Conservation (phyloP, 2,888 invertebrate genomes). For the Cosmia pyralina region DNA sequence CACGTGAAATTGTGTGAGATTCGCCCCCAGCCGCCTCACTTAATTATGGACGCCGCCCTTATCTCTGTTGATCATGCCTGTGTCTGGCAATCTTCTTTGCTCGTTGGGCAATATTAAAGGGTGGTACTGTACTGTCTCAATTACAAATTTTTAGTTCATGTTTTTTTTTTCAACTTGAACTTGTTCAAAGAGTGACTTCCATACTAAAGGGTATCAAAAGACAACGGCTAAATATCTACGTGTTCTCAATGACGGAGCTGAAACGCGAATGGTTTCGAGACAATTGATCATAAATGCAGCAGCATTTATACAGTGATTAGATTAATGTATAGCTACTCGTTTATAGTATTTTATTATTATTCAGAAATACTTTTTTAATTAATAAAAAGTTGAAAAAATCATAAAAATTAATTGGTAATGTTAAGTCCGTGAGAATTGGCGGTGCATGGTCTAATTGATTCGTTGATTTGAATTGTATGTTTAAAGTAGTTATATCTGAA, state of each 20-base stretch:
- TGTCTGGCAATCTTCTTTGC: neutral
- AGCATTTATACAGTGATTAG: slow-evolving; percentile 71
- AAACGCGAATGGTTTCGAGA: slow-evolving; percentile 35
- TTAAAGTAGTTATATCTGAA: slow-evolving; percentile 61
- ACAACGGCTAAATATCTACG: slow-evolving; percentile 50
- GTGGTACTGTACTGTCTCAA: neutral
- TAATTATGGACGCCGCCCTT: too few species aligned
- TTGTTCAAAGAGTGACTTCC: neutral
- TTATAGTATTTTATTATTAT: slow-evolving; percentile 72
- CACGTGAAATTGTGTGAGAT: too few species aligned
- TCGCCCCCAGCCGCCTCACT: too few species aligned
- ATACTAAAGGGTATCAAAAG: neutral
- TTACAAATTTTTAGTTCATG: too few species aligned
- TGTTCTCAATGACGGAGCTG: slow-evolving; percentile 36
- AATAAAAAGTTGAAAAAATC: slow-evolving; percentile 70
- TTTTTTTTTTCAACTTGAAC: too few species aligned
- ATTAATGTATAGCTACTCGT: slow-evolving; percentile 66
- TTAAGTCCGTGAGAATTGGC: slow-evolving; percentile 71
- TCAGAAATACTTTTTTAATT: slow-evolving; percentile 67
- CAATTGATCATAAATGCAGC: slow-evolving; percentile 61
- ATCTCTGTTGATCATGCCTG: neutral
- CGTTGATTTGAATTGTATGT: slow-evolving; percentile 61
- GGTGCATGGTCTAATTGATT: slow-evolving; percentile 68
- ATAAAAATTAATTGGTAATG: slow-evolving; percentile 71
- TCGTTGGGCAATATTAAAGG: neutral